These are phyloP conservation scores for Asarcornis scutulata DNA, from an alignment of 2,113 vertebrate genomes.

Conservation along the genomic window DNA sequence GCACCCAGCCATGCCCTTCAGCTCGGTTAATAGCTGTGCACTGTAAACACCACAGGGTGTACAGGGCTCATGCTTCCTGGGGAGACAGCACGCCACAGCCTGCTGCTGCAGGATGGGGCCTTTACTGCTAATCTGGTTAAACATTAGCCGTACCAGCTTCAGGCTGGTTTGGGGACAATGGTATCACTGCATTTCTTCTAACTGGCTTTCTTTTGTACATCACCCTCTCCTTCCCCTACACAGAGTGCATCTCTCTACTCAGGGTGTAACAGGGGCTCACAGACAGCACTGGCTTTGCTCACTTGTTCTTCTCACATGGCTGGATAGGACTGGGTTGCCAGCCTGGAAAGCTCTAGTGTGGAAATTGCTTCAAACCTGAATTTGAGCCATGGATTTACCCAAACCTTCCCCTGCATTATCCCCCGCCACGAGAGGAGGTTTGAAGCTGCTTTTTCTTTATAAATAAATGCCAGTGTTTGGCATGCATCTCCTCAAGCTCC, in stretches of 20 bases:
- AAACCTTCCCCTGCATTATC: neutral
- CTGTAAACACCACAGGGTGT: rapidly evolving
- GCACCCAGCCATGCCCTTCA: neutral
- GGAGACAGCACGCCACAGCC: rapidly evolving
- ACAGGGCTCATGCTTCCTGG: neutral
- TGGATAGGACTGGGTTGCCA: neutral
- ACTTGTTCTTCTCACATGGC: neutral
- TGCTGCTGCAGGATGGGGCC: neutral
- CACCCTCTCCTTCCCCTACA: neutral
- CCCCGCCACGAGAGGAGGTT: neutral
- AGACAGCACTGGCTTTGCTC: neutral
- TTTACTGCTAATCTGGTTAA: neutral
- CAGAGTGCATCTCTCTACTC: neutral
- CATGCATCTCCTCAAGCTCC: neutral
- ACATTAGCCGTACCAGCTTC: neutral
- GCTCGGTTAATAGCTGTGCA: neutral
- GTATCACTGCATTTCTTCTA: neutral
- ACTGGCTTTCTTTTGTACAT: neutral
- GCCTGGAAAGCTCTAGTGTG: neutral
- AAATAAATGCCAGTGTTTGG: neutral
- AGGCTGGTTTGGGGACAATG: neutral
- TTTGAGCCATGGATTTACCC: neutral
- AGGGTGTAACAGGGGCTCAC: neutral
- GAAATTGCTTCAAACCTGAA: neutral
- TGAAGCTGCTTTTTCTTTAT: neutral